Base-by-base conservation (phyloP, 1,140 invertebrate genomes). In the Anadara kagoshimensis region DNA sequence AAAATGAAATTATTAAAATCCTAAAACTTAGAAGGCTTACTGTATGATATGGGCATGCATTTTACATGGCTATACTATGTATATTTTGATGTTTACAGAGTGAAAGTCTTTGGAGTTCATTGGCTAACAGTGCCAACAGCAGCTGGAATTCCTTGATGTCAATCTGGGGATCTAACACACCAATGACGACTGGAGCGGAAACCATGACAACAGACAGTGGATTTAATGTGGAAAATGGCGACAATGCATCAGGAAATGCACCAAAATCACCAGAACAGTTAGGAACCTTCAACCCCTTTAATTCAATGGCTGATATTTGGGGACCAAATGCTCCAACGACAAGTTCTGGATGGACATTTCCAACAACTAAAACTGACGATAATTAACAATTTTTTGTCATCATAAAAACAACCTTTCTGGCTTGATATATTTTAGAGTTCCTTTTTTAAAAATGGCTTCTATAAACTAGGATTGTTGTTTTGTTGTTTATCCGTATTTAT, bases 61-160 rank as follows among this genome's bases (percentile, higher is more conserved):
- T n/a, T n/a, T n/a, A n/a, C n/a, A n/a, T n/a, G n/a, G n/a, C n/a
- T n/a, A n/a, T n/a, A n/a, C n/a, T n/a, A n/a, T n/a, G n/a, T 29
- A 53, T 61, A 26, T 57, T 53, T 14, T 59, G 26, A 71, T 44
- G 18, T 29, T 70, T 70, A 47, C 61, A 84, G 81, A 67, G 73
- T 16, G 51, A 68, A 47, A 80, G 85, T 29, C 75, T 86, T 24
- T 86, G 85, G 85, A 86, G 78, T 56, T 81, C 85, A 0, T 75
- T 86, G 54, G 85, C 83, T 26, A 83, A 83, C 64, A 82, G 83
- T 53, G 84, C 84, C 14, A 83, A 80, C 68, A 83, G 70, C 56
- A 79, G 85, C 56, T 86, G 85, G 85, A 85, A 84, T 66, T 83
- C 83, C 7, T 73, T 86, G 20, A 79, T 82, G 74, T 81, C 78